Evolutionary conservation across 2,888 invertebrate genomes (phyloP).

Genomic region (Silvanus unidentatus): DNA sequence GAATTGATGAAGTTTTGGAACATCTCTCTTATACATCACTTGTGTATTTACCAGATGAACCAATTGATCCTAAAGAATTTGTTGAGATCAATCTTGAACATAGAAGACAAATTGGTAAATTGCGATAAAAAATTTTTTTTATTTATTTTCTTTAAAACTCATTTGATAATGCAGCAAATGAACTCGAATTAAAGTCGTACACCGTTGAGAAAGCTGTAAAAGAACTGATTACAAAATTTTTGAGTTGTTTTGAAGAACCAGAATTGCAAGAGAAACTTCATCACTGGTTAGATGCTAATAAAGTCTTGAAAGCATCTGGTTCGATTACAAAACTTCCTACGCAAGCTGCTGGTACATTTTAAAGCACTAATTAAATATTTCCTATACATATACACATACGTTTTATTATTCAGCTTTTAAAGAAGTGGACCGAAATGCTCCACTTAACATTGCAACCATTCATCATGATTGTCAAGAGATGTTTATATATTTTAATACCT

Average conservation of each 20-base stretch:
- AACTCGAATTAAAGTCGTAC: conserved; percentile 56
- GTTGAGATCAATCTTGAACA: conserved; percentile 57
- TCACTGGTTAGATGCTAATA: conserved; percentile 60
- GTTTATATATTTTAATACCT: conserved; percentile 73
- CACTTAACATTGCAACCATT: conserved; percentile 54
- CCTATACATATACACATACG: conserved; percentile 2
- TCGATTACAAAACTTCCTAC: conserved; percentile 53
- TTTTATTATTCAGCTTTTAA: conserved; percentile 50
- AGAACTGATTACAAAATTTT: conserved; percentile 71
- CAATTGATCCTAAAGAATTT: conserved; percentile 58
- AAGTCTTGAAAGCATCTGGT: conserved; percentile 55
- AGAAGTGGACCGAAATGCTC: conserved; percentile 57
- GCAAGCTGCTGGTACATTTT: conserved; percentile 52
- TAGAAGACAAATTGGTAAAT: conserved; percentile 50
- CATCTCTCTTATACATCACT: conserved; percentile 58
- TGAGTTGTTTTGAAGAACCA: conserved; percentile 56
- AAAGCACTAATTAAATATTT: neutral
- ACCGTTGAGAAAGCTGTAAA: conserved; percentile 70
- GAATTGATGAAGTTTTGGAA: conserved; percentile 63
- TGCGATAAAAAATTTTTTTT: too few relatives aligned
- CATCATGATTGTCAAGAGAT: conserved; percentile 74
- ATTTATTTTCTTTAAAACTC: too few relatives aligned
- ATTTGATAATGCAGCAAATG: too few relatives aligned
- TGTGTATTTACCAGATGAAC: conserved; percentile 56
- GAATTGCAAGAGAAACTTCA: conserved; percentile 55